Evolutionary conservation across 35 echinoderm and acorn worm genomes (phyloP), one percentile per base, ranked within the genome.

Genomic region (Acanthaster planci): DNA sequence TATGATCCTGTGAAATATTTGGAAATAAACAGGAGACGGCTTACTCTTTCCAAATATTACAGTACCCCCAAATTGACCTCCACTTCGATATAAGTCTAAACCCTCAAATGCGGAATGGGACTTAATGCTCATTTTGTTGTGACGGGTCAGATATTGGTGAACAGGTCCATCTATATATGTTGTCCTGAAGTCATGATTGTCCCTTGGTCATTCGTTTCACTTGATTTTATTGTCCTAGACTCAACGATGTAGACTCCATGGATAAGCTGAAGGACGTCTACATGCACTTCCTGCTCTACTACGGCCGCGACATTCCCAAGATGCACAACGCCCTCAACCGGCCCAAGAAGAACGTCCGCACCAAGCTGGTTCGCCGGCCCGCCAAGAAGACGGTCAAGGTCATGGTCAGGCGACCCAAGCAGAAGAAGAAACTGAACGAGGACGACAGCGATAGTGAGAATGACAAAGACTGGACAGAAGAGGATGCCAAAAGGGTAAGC

Each of bases 251-350:
- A 54, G 91, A 98, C 76, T 91, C 95, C 2, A 89, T 90, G 36
- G 95, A 98, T 32, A 93, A 90, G 47, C 82, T 98, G 39, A 93
- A 93, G 38, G 95, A 93, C 60, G 92, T 98, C 77, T 98, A 97
- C 83, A 76, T 93, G 44, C 91, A 93, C 88, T 94, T 98, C 39
- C 86, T 98, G 1, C 60, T 98, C 26, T 98, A 93, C 95, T 98
- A 94, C 35, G 95, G 95, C 47, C 84, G 91, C 42, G 95, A 97
- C 77, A 60, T 98, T 0, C 88, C 95, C 17, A 93, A 93, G 84
- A 93, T 98, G 95, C 91, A 93, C 68, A 92, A 87, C 19, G 60
- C 55, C 23, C 56, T 87, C 31, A 87, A 90, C 26, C 59, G 75
- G 32, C 88, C 90, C 53, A 79, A 76, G 9, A 88, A 91, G 23